Evolutionary conservation across 2,797 vertebrate species (phyloP).

Genomic region (Philypnodon macrostomus): DNA sequence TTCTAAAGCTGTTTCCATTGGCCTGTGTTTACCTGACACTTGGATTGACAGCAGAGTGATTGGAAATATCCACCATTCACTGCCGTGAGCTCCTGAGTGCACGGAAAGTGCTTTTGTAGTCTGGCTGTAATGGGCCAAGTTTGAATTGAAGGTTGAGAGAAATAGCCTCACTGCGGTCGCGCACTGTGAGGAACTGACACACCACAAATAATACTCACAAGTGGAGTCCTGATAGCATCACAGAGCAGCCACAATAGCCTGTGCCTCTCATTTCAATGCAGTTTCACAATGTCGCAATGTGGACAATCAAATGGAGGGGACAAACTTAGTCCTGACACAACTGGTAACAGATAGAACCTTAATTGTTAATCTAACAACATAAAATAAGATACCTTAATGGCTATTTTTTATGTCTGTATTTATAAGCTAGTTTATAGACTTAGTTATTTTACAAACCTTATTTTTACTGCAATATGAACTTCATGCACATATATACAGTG

Average conservation of each 20-base stretch:
- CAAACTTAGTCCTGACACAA: slow-evolving; percentile 48
- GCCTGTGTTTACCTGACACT: slow-evolving; percentile 87
- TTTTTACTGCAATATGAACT: no score
- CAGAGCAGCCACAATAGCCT: slow-evolving; percentile 70
- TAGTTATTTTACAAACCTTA: no score
- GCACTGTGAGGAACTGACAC: slow-evolving; percentile 82
- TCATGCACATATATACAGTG: no score
- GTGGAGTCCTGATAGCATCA: slow-evolving; percentile 74
- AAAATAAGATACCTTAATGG: no score
- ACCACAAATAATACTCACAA: slow-evolving; percentile 80
- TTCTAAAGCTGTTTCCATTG: slow-evolving; percentile 82
- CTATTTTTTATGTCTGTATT: no score
- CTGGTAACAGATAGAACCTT: slow-evolving; percentile 27
- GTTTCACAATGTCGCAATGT: slow-evolving; percentile 63
- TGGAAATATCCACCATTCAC: slow-evolving; percentile 88
- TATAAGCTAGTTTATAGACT: no score
- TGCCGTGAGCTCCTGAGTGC: slow-evolving; percentile 82
- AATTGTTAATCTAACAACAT: slow-evolving; percentile 25
- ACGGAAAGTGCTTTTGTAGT: slow-evolving; percentile 87
- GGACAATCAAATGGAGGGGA: slow-evolving; percentile 50
- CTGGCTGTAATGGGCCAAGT: slow-evolving; percentile 87
- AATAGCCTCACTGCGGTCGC: slow-evolving; percentile 82
- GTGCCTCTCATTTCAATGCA: slow-evolving; percentile 76
- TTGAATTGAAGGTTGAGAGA: slow-evolving; percentile 87
- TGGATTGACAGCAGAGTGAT: slow-evolving; percentile 87